Evolutionary conservation across 2,888 invertebrate species (phyloP), one percentile per base, ranked within the genome.

Genomic region (Sinotaia quadrata): DNA sequence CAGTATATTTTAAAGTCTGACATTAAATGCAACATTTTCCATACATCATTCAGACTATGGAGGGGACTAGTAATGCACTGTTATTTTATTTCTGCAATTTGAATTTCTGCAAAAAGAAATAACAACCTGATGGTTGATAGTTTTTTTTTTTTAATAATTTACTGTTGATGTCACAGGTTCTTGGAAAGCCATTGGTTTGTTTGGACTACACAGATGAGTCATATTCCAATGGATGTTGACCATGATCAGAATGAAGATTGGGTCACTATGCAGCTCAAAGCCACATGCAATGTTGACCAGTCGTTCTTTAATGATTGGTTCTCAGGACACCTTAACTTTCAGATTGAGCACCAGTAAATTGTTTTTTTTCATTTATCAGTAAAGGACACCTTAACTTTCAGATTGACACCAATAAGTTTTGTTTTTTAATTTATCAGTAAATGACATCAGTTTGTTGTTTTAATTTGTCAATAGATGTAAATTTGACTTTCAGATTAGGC

Each of bases 271-370:
- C 85, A 88, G 78, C 71, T 88, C 36, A 74, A 78, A 63, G 83
- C 88, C 2, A 86, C 88, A 1, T 88, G 88, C 72, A 85, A 88
- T 61, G 83, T 88, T 3, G 85, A 86, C 57, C 76, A 80, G 56
- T 78, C 82, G 4, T 73, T 78, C 63, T 87, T 88, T 77, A 87
- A 87, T 66, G 87, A 87, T 77, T 88, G 88, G 88, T 87, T 88
- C 74, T 86, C 87, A 4, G 88, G 88, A 4, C 88, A 88, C 72
- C 80, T 88, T 27, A 88, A 88, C 79, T 87, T 85, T 73, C 88
- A 88, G 76, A 86, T 88, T 21, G 88, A 88, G 65, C 88, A 88
- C 71, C 84, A 84, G 84, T 84, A 78, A 78, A 83, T 79, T 21
- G 21, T 8, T 51, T 15, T 8, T 8, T 24, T 41, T 41, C 41